A percentile compares a stretch with the other conserved stretches of the same genome.
These are phyloP conservation scores for Himalopsyche tibetana DNA, from an alignment of 2,888 invertebrate genomes.

Conservation along the genomic window DNA sequence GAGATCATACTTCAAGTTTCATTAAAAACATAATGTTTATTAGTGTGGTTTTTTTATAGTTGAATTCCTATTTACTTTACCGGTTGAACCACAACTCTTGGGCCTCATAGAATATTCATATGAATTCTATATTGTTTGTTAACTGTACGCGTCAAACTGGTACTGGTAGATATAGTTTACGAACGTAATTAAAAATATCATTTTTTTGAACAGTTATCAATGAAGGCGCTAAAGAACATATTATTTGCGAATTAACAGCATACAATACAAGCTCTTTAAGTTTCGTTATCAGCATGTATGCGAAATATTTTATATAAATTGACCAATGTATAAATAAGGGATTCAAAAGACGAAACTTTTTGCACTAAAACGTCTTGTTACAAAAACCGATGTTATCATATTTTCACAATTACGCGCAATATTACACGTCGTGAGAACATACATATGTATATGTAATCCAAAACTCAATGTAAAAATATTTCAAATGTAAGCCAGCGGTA, in stretches of 20 bases:
- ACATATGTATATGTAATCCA: too few species aligned
- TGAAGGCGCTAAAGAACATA: not conserved
- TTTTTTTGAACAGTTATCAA: not conserved
- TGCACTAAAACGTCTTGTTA: too few species aligned
- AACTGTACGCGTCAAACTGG: slow-evolving; percentile 38
- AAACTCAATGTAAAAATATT: too few species aligned
- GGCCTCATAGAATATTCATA: slow-evolving; percentile 6
- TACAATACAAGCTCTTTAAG: too few species aligned
- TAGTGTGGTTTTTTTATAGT: slow-evolving; percentile 38
- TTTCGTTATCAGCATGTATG: too few species aligned
- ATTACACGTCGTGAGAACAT: too few species aligned
- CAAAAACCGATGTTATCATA: too few species aligned
- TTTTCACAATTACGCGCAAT: too few species aligned
- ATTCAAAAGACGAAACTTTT: too few species aligned
- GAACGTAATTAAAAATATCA: slow-evolving; percentile 23
- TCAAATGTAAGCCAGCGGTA: too few species aligned
- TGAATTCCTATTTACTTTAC: slow-evolving; percentile 40
- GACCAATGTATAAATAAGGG: too few species aligned
- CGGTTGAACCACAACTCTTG: slow-evolving; percentile 7
- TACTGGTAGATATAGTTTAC: not conserved
- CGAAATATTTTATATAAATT: too few species aligned
- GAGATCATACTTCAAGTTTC: slow-evolving; percentile 38
- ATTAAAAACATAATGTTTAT: slow-evolving; percentile 40
- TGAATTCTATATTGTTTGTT: not conserved
- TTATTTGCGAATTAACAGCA: not conserved